Evolutionary conservation across 2,113 vertebrate species (phyloP), one percentile per base, ranked within the genome.

Genomic region (Oreochromis tanganicae): DNA sequence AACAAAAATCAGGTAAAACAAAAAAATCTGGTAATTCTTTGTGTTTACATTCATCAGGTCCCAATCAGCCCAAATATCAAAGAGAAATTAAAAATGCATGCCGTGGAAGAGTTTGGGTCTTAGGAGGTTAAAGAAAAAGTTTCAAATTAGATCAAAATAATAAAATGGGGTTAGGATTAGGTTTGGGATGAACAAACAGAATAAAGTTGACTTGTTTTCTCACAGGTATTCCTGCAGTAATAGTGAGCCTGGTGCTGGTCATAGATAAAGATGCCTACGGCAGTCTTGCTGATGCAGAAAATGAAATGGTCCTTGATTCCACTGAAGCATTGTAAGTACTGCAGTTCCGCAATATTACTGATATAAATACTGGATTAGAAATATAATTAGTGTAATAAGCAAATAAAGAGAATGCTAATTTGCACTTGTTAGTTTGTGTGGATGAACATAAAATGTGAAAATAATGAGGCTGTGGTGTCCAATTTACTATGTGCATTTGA

Each of bases 201-300:
- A 80, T 48, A 36, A 71, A 29, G 4, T 10, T 71, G n/a, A 9
- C 29, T 75, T 66, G 75, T 94, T 85, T 87, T 10, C 34, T 21
- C 6, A 7, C 94, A 98, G 98, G 98, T 92, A 75, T 98, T 61
- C 98, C 98, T 90, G 95, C 97, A 34, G 14, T 97, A 38, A 86
- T 97, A 8, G 96, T 98, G 85, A 90, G 89, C 61, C 32, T 96
- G 56, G 93, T 97, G 59, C 91, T 98, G 43, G 91, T 87, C 75
- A 94, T 97, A 89, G 95, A 97, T 66, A 96, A 91, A 92, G 94
- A 97, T 82, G 95, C 93, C 11, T 98, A 98, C 19, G 97, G 98
- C 29, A 89, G n/a, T 55, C 4, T 11, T 81, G 13, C 16, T 1
- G 13, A 57, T 14, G 21, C 81, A 34, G 57, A 87, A 36, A 50